A percentile compares a stretch with the other conserved stretches of the same genome.
Evolutionary conservation across 35 echinoderm and acorn worm species (phyloP).

Genomic region (Amphiura filiformis): DNA sequence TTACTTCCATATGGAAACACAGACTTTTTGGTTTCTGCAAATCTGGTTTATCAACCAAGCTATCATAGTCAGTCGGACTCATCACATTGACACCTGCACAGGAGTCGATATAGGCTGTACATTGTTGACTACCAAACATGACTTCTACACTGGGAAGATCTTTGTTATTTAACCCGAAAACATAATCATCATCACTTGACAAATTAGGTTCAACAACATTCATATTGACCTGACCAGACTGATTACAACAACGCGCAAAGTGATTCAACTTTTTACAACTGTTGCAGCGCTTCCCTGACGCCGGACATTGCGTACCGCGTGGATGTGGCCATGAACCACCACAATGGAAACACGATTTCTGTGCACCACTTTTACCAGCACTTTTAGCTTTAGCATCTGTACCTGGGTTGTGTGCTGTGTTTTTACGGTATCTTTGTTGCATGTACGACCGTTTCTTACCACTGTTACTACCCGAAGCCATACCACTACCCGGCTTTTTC

Average conservation of each 20-base stretch:
- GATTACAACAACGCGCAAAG: background rate
- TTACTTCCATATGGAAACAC: background rate
- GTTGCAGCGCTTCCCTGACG: background rate
- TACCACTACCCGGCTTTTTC: background rate
- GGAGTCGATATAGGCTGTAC: background rate
- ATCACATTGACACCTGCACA: background rate
- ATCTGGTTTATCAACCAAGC: background rate
- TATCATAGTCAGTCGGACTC: background rate
- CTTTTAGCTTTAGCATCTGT: too few species aligned
- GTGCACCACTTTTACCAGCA: too few species aligned
- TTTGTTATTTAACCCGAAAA: background rate
- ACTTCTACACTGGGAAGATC: background rate
- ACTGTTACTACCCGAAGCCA: background rate
- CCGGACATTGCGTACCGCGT: background rate
- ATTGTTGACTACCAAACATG: background rate
- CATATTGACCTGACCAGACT: background rate
- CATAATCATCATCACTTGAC: background rate
- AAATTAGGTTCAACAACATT: background rate
- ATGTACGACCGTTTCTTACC: background rate
- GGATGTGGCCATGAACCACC: background rate
- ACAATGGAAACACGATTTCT: slow-evolving; percentile 5
- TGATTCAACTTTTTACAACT: slow-evolving; percentile 9
- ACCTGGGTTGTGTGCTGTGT: too few species aligned
- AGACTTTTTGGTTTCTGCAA: background rate
- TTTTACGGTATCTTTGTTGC: background rate